phyloP scores from a whole-genome alignment of 2,797 vertebrate genomes.

The Sebastes paucispinis region DNA sequence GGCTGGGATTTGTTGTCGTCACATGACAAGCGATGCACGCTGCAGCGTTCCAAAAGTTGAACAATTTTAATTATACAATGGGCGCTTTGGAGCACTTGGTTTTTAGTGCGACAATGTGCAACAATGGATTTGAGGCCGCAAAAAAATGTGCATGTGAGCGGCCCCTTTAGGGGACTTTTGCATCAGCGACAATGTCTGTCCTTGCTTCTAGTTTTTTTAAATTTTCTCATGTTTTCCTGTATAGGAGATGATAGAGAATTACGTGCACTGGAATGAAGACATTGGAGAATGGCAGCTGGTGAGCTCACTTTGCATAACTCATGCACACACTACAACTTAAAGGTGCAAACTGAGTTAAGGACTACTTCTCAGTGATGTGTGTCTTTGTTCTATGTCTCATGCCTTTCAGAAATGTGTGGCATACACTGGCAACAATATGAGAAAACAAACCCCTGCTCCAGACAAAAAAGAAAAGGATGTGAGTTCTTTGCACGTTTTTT shows the following conservation, averaged over 20 bases:
- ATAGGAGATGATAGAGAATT: slow-evolving; percentile 99
- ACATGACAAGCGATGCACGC: no score
- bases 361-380: neutral
- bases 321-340: neutral
- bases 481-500: slow-evolving; percentile 63
- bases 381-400: neutral
- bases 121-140: no score
- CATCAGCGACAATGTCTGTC: neutral
- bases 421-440: slow-evolving; percentile 99
- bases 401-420: slow-evolving; percentile 95
- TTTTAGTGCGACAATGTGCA: no score
- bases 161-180: neutral
- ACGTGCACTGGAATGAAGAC: slow-evolving; percentile 99
- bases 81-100: no score
- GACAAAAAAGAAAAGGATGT: slow-evolving; percentile 99
- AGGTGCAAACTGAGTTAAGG: neutral
- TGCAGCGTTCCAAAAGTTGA: no score
- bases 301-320: slow-evolving; percentile 55
- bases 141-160: no score
- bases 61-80: no score
- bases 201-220: neutral
- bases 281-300: slow-evolving; percentile 99
- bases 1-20: no score
- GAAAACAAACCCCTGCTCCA: slow-evolving; percentile 94
- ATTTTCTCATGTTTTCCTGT: slow-evolving; percentile 34